Evolutionary conservation across 1,140 invertebrate species (phyloP).

Genomic region (Drosophila nasuta): DNA sequence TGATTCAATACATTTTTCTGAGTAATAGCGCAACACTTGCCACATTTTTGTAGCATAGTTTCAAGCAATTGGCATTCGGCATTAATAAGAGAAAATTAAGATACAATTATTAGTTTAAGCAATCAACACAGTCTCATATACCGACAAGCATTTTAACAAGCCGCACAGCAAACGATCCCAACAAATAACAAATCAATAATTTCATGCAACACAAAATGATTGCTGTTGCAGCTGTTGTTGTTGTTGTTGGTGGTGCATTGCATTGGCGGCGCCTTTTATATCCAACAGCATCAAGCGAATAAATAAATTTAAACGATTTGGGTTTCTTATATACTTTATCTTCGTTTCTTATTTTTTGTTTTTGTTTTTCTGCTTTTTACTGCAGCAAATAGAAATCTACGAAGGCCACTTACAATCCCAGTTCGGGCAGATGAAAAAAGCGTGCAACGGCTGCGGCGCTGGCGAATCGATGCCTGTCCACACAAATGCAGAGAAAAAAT

Average conservation of each 20-base stretch:
- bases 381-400: conserved; percentile 61
- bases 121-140: conserved; percentile 37
- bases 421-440: conserved; percentile 32
- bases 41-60: conserved; percentile 27
- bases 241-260: conserved; percentile 37
- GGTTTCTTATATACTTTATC: conserved; percentile 42
- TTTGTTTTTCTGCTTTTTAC: conserved; percentile 18
- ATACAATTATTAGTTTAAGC: conserved; percentile 59
- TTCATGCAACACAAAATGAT: conserved; percentile 69
- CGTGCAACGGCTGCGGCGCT: conserved; percentile 3
- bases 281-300: conserved; percentile 47
- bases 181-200: conserved; percentile 74
- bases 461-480: conserved; percentile 32
- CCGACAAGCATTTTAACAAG: conserved; percentile 60
- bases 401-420: conserved; percentile 57
- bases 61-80: conserved; percentile 45
- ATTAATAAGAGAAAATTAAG: conserved; percentile 64
- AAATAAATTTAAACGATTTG: conserved; percentile 72
- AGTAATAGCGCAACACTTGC: conserved; percentile 35
- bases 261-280: conserved; percentile 68
- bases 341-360: conserved; percentile 1
- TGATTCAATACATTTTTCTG: not conserved
- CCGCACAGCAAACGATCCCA: conserved; percentile 46
- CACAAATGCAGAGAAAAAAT: conserved; percentile 36
- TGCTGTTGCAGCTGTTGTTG: conserved; percentile 37